phyloP scores from a whole-genome alignment of 2,888 invertebrate species.

The Pristionchus arcanus region DNA sequence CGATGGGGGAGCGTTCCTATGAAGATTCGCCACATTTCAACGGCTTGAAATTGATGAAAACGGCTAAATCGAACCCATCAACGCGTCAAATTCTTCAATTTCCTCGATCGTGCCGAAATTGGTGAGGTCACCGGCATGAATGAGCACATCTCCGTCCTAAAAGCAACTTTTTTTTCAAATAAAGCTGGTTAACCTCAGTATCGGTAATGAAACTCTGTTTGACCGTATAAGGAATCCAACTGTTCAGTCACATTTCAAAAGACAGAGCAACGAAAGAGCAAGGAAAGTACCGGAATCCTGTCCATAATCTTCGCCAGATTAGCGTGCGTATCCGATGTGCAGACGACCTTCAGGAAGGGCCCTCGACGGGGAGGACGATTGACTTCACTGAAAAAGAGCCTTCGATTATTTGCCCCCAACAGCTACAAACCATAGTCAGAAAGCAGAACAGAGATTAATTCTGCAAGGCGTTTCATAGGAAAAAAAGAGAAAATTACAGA shows the following conservation, averaged over 20 bases:
- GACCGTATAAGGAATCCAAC: too few relatives aligned
- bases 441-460: too few relatives aligned
- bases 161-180: too few relatives aligned
- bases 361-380: conserved; percentile 9
- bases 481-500: background rate
- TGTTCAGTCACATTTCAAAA: too few relatives aligned
- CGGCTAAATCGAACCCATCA: conserved; percentile 27
- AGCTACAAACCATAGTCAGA: too few relatives aligned
- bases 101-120: conserved; percentile 73
- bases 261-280: background rate
- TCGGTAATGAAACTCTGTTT: too few relatives aligned
- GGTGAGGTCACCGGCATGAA: conserved; percentile 91
- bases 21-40: too few relatives aligned
- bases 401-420: too few relatives aligned
- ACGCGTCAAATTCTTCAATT: conserved; percentile 59
- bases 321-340: conserved; percentile 90
- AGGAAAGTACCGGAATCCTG: conserved; percentile 83
- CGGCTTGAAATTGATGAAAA: too few relatives aligned
- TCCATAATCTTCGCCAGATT: conserved; percentile 71
- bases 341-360: conserved; percentile 83
- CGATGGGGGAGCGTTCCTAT: conserved; percentile 86
- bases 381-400: conserved; percentile 8
- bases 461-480: too few relatives aligned
- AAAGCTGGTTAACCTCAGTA: too few relatives aligned
- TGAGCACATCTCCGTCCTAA: conserved; percentile 88